Evolutionary conservation across 2,888 invertebrate species (phyloP), one percentile per base, ranked within the genome.

Genomic region (Heliconius charithonia): DNA sequence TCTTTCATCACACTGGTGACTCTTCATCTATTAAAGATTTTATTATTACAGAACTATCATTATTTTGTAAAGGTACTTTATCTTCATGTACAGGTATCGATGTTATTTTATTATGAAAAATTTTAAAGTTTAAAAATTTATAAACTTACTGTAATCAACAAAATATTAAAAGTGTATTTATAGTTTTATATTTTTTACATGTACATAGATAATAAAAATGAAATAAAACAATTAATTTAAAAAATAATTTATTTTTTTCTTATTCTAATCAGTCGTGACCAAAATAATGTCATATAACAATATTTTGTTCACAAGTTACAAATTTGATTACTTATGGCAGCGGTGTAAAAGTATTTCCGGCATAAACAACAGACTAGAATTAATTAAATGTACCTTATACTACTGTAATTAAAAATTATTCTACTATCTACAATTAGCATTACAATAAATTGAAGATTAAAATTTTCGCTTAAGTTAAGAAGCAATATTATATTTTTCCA

Each of bases 401-500:
- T 67, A 51, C 7, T 27, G 27, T 74, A 19, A 62, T 13, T 59
- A 32, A 32, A 29, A n/a, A 45, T 56, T 73, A 67, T n/a, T 27
- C 32, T 76, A 78, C 19, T 78, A 80, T 78, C 67, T 78, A 81
- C 73, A 78, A 66, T 63, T 66, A 62, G 13, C 9, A 16, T 25
- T 29, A 37, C 32, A n/a, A 9, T 32, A 59, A 59, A 25, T 56
- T 16, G 29, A 59, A 25, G 9, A n/a, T 72, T n/a, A 37, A 16
- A 56, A n/a, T n/a, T 25, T 32, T n/a, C 7, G 27, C 13, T 45
- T 27, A 59, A 29, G 25, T 84, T 90, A 90, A 76, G 87, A 87
- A 12, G 95, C 95, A 67, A 96, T 88, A 84, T 96, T 96, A 80
- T 87, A 87, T 82, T 87, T 93, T 86, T 96, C 96, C 12, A 95